Conservation (phyloP, 2,888 invertebrate genomes). For the Lapara coniferarum region DNA sequence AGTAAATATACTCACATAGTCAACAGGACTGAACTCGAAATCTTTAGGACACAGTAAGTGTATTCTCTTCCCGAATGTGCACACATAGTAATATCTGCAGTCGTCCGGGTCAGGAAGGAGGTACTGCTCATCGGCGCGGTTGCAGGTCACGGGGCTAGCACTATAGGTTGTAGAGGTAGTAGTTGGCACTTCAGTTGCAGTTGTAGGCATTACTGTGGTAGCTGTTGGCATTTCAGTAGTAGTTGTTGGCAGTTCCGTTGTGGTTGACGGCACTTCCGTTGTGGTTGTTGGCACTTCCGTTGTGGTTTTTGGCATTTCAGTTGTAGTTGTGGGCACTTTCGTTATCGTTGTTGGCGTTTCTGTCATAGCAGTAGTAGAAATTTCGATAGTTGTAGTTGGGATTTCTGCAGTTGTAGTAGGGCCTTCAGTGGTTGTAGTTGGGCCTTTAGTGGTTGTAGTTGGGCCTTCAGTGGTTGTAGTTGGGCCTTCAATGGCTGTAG, state of each 20-base stretch:
- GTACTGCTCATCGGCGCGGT: not conserved
- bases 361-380: not conserved
- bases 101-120: not conserved
- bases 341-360: not conserved
- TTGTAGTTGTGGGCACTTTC: not conserved
- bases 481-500: not conserved
- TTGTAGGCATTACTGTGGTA: not conserved
- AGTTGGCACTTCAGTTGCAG: not conserved
- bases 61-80: not conserved
- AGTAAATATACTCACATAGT: not conserved
- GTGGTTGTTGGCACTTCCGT: not conserved
- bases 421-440: not conserved
- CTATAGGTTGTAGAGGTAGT: not conserved
- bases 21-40: not conserved
- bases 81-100: slow-evolving; percentile 21
- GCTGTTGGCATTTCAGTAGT: not conserved
- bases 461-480: not conserved
- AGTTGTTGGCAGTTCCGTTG: not conserved
- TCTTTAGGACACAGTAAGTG: not conserved
- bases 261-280: not conserved
- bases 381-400: not conserved
- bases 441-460: not conserved
- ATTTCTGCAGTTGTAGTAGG: not conserved
- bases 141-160: not conserved
- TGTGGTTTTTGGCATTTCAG: not conserved